phyloP scores from a whole-genome alignment of 2,797 vertebrate species.

The Zalophus californianus region DNA sequence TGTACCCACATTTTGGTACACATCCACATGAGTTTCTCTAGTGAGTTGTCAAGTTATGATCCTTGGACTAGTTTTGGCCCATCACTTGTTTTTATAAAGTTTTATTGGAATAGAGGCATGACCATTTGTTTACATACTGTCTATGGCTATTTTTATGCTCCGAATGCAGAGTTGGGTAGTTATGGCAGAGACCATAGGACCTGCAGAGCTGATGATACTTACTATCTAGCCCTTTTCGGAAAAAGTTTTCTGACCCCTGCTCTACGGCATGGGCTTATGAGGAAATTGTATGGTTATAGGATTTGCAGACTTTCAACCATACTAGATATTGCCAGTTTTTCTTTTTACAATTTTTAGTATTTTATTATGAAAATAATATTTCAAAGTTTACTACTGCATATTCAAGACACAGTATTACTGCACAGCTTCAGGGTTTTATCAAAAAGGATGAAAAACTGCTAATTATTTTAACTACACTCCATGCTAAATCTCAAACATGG shows the following conservation, averaged over 20 bases:
- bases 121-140: background rate
- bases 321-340: background rate
- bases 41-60: background rate
- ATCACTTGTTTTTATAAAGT: background rate
- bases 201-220: background rate
- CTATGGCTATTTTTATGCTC: background rate
- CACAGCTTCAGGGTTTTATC: background rate
- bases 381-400: constrained; percentile 6
- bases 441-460: background rate
- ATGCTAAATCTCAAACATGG: background rate
- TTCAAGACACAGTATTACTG: background rate
- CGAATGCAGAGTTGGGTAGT: background rate
- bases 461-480: background rate
- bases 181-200: background rate
- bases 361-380: constrained; percentile 37
- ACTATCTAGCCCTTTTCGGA: background rate
- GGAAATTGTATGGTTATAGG: background rate
- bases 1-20: background rate
- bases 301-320: background rate
- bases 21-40: background rate
- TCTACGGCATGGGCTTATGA: background rate
- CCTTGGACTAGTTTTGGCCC: background rate
- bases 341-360: constrained; percentile 1
- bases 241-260: background rate
- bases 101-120: background rate